phyloP scores from a whole-genome alignment of 2,113 vertebrate species.

The mouse (Mus musculus) region DNA sequence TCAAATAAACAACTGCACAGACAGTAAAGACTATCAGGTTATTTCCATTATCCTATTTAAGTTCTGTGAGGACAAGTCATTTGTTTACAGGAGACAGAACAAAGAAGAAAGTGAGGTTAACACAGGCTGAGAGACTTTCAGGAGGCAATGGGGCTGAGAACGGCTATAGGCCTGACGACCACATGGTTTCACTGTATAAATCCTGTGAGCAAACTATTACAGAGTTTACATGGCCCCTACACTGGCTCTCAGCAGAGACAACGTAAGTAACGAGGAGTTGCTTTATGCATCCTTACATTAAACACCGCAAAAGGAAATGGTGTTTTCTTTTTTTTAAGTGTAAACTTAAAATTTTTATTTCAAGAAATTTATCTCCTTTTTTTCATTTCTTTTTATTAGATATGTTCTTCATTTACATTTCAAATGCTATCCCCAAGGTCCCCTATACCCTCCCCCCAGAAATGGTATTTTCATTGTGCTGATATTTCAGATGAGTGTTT shows the following conservation, averaged over 20 bases:
- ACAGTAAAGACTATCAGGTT: neutral
- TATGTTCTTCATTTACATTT: too few relatives aligned
- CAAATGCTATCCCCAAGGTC: too few relatives aligned
- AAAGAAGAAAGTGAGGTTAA: slow-evolving; percentile 33
- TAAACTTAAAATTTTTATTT: too few relatives aligned
- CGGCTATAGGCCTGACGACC: neutral
- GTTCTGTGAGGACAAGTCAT: neutral
- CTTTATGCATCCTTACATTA: neutral
- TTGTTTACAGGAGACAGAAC: neutral
- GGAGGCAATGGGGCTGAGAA: neutral
- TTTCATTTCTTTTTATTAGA: too few relatives aligned
- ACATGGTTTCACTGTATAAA: neutral
- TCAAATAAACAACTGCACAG: neutral
- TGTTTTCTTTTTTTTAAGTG: neutral
- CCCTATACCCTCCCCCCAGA: neutral
- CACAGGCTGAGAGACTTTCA: neutral
- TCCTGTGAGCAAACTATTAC: neutral
- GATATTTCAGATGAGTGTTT: neutral
- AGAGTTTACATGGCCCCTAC: neutral
- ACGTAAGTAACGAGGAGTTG: neutral
- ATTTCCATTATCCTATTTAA: slow-evolving; percentile 39
- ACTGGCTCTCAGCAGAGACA: neutral
- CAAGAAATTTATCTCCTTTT: too few relatives aligned
- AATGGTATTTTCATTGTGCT: neutral
- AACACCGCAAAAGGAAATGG: neutral